Conservation (phyloP, 2,113 vertebrate species). For the Menura novaehollandiae region DNA sequence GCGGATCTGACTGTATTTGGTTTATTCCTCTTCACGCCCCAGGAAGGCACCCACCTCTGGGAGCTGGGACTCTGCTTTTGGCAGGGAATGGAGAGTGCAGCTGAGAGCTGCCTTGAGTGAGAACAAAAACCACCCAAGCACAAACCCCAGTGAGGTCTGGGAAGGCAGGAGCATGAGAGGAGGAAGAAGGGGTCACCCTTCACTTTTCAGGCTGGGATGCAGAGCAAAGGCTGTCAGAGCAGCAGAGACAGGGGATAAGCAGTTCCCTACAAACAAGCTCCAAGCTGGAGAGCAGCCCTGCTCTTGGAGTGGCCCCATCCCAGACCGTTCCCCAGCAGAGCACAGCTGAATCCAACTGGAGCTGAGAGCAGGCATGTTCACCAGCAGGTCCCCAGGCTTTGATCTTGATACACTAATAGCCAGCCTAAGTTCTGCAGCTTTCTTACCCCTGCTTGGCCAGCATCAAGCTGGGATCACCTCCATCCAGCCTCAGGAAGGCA, state of each 20-base stretch:
- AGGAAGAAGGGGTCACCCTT: not conserved
- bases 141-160: not conserved
- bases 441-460: not conserved
- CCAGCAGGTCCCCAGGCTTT: not conserved
- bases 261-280: not conserved
- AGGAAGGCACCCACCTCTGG: constrained; percentile 9
- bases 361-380: not conserved
- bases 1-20: constrained; percentile 28
- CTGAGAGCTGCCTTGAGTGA: not conserved
- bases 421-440: not conserved
- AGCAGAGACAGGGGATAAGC: not conserved
- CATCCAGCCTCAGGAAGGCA: not conserved
- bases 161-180: not conserved
- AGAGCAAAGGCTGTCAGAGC: not conserved
- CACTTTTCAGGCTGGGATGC: not conserved
- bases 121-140: not conserved
- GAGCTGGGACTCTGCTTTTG: not conserved
- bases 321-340: not conserved
- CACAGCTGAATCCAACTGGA: not conserved
- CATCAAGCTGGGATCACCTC: not conserved
- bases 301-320: not conserved
- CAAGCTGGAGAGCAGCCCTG: not conserved
- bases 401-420: not conserved
- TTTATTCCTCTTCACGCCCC: constrained; percentile 3
- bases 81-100: not conserved